These are phyloP conservation scores for Cataglyphis livida DNA, from an alignment of 2,888 invertebrate genomes.

Conservation along the genomic window DNA sequence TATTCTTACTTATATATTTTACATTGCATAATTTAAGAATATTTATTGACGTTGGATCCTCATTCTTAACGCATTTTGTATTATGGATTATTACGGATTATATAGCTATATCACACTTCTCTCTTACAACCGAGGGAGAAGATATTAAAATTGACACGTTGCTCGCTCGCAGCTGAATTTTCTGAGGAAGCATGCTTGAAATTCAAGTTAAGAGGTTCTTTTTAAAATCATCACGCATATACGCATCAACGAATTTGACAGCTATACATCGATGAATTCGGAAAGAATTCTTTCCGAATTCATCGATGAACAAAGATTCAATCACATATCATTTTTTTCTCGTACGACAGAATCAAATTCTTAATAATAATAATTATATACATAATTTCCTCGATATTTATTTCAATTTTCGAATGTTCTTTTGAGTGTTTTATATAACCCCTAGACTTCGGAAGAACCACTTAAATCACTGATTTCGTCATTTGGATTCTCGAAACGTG, in stretches of 20 bases:
- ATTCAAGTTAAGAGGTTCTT: slow-evolving; percentile 60
- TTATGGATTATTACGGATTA: not conserved
- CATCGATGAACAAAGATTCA: not conserved
- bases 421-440: not conserved
- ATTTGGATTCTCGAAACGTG: slow-evolving; percentile 1
- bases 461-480: slow-evolving; percentile 22
- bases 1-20: not conserved
- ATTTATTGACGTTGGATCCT: not conserved
- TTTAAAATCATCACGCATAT: slow-evolving; percentile 6
- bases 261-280: not conserved
- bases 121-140: slow-evolving; percentile 32
- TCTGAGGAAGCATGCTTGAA: slow-evolving; percentile 65
- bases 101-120: slow-evolving; percentile 25
- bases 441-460: not conserved
- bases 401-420: not conserved
- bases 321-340: not conserved
- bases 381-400: not conserved
- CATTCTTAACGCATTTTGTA: slow-evolving; percentile 3
- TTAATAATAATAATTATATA: not conserved
- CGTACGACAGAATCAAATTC: not conserved
- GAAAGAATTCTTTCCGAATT: slow-evolving; percentile 10
- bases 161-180: slow-evolving; percentile 66
- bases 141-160: slow-evolving; percentile 64
- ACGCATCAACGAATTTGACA: slow-evolving; percentile 29
- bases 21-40: not conserved